Conservation (phyloP, 2,113 vertebrate species). For the Peromyscus californicus region DNA sequence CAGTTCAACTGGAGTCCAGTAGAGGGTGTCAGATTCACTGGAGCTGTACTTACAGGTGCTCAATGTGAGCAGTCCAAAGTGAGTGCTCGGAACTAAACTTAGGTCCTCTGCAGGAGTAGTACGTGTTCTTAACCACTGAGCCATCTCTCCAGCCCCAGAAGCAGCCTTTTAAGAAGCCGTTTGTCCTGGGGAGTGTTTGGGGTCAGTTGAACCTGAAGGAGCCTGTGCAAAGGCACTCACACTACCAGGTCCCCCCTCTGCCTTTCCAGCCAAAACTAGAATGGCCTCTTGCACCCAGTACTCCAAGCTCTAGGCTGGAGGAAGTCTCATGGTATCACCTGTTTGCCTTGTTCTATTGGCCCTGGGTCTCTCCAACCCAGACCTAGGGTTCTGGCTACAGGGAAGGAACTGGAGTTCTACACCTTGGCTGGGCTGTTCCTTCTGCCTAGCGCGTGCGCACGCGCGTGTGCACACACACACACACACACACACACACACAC, state of each 20-base stretch:
- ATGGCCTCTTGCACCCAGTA: neutral
- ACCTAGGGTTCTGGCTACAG: neutral
- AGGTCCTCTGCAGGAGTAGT: neutral
- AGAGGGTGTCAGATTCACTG: neutral
- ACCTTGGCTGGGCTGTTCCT: neutral
- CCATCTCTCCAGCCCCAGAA: neutral
- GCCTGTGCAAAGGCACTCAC: neutral
- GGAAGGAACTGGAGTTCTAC: neutral
- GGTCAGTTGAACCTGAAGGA: neutral
- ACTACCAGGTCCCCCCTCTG: neutral
- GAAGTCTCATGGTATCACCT: neutral
- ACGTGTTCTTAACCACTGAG: neutral
- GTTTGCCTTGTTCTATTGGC: neutral
- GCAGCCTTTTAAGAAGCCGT: neutral
- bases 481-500: too few relatives aligned
- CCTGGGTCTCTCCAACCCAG: neutral
- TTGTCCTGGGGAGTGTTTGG: neutral
- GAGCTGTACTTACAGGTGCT: neutral
- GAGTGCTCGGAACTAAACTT: neutral
- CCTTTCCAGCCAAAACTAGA: neutral
- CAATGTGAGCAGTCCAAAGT: too few relatives aligned
- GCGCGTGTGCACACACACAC: too few relatives aligned
- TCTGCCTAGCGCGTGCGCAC: neutral
- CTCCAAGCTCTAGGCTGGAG: accelerated
- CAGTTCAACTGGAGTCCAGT: neutral